Evolutionary conservation across 2,113 vertebrate species (phyloP), one percentile per base, ranked within the genome.

Genomic region (Cyanoramphus novaezelandiae): DNA sequence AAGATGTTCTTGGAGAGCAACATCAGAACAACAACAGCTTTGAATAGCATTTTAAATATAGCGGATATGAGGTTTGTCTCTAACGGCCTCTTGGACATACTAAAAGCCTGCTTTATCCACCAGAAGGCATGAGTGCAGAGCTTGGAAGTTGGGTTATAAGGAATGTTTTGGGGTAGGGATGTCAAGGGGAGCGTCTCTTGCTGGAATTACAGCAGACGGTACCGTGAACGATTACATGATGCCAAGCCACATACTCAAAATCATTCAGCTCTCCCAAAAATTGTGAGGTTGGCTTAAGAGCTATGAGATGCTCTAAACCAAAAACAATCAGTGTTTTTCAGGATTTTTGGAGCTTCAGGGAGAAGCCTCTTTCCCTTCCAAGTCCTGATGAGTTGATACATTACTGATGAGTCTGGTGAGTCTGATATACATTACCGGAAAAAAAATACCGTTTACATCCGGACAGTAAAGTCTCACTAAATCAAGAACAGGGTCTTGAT

Each of bases 401-500:
- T 65, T 86, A 86, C 57, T 44, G 77, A 90, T 62, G 67, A 96
- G 27, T 35, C 47, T 85, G 39, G 33, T 35, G 13, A 77, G 17
- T 41, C 76, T 93, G 72, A 95, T 13, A 83, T 1, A 83, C 33
- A 70, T 90, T 88, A 93, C 63, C 1, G 2, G 53, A 88, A 92
- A 4, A 4, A 59, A 90, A 92, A 90, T 29, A 63, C 21, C 24
- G 1, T 55, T 83, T 93, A 77, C 31, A 93, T 59, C 49, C 3
- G 0, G 63, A 81, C 44, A 33, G 41, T 53, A 70, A 95, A 90
- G 60, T 59, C 59, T 82, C 6, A 2, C 50, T 86, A 95, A 92
- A 94, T 90, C 79, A 90, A 77, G 62, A 93, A 65, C 62, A 82
- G 43, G 18, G 39, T 74, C 68, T 88, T 93, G 72, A 90, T 90